Percentiles rank a stretch among this genome's conserved stretches.
phyloP scores from a whole-genome alignment of 2,888 invertebrate genomes.

The Euphydryas editha region DNA sequence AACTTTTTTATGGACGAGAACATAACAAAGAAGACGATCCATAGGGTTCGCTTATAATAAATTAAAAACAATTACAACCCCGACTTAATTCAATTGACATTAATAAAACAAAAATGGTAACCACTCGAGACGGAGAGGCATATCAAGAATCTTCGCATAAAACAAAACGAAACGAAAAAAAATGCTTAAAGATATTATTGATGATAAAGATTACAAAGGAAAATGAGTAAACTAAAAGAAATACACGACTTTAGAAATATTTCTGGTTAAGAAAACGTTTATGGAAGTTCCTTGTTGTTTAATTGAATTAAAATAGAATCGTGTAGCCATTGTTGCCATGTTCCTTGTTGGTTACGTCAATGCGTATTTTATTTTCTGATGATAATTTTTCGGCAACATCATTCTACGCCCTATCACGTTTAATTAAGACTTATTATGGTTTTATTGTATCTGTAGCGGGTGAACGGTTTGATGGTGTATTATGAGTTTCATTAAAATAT shows the following conservation, averaged over 20 bases:
- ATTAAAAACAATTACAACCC: conserved; percentile 41
- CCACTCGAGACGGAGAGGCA: conserved; percentile 41
- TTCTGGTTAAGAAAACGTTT: conserved; percentile 57
- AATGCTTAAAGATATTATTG: conserved; percentile 36
- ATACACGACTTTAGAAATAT: conserved; percentile 46
- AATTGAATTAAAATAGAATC: conserved; percentile 78
- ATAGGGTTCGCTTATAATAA: conserved; percentile 30
- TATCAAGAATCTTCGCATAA: conserved; percentile 37
- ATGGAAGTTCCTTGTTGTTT: conserved; percentile 67
- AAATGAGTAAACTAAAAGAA: conserved; percentile 37
- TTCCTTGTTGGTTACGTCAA: conserved; percentile 69
- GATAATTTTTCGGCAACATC: conserved; percentile 22
- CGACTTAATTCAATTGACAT: conserved; percentile 43
- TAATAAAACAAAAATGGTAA: conserved; percentile 42
- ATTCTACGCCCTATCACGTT: conserved; percentile 53
- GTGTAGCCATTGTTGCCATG: conserved; percentile 60
- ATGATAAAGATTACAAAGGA: conserved; percentile 41
- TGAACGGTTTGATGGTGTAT: conserved; percentile 8
- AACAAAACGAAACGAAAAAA: conserved; percentile 40
- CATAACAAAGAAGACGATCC: conserved; percentile 24
- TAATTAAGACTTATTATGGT: conserved; percentile 52
- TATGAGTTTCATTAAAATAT: conserved; percentile 67
- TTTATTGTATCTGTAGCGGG: not conserved
- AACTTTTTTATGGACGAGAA: conserved; percentile 6
- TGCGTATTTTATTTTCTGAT: conserved; percentile 45